phyloP scores from a whole-genome alignment of 2,113 vertebrate species.

The Connochaetes taurinus region DNA sequence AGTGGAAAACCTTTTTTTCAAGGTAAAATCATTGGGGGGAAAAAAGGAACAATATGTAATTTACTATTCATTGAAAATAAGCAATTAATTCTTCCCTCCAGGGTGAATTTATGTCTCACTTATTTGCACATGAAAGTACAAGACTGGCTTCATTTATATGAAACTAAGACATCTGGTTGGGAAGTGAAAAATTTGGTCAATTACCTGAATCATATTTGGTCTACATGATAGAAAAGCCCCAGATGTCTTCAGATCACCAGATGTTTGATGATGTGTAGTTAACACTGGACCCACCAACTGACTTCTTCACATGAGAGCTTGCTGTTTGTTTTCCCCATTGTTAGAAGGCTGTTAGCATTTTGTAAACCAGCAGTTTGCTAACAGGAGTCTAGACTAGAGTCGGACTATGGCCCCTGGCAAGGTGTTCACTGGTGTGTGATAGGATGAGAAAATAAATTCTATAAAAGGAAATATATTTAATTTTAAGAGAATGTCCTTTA shows the following conservation, averaged over 20 bases:
- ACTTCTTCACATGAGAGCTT: not conserved
- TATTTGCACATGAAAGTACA: slow-evolving; percentile 64
- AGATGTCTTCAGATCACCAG: slow-evolving; percentile 59
- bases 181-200: slow-evolving; percentile 62
- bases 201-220: slow-evolving; percentile 70
- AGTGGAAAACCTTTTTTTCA: slow-evolving; percentile 17
- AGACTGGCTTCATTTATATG: slow-evolving; percentile 49
- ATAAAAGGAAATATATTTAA: not conserved
- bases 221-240: slow-evolving; percentile 53
- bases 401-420: not conserved
- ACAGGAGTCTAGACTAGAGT: not conserved
- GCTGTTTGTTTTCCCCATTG: not conserved
- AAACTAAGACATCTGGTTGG: slow-evolving; percentile 64
- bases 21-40: not conserved
- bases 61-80: slow-evolving; percentile 36
- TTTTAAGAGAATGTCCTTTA: not conserved
- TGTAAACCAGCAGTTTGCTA: slow-evolving; percentile 9
- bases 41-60: slow-evolving; percentile 37
- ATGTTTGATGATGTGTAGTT: slow-evolving; percentile 40
- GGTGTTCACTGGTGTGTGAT: not conserved
- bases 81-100: slow-evolving; percentile 54
- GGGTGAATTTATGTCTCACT: slow-evolving; percentile 31
- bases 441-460: not conserved
- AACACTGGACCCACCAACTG: not conserved
- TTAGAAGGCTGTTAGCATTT: slow-evolving; percentile 1